A percentile compares a stretch with the other conserved stretches of the same genome.
phyloP scores from a whole-genome alignment of 2,113 vertebrate species.

The Hemichromis elongatus region DNA sequence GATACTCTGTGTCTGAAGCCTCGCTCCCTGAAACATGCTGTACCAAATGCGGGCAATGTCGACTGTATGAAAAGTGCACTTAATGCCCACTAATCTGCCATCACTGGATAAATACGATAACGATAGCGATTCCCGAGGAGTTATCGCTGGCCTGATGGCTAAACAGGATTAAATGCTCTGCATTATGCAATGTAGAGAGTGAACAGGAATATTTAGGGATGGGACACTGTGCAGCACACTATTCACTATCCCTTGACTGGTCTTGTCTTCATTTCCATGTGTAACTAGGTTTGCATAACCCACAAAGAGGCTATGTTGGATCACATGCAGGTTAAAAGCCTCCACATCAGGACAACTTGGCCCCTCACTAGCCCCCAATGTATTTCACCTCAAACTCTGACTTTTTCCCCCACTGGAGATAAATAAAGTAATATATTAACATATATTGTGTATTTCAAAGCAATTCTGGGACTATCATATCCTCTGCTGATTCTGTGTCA shows the following conservation, averaged over 20 bases:
- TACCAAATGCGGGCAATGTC: slow-evolving; percentile 26
- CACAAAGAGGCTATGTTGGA: slow-evolving; percentile 1
- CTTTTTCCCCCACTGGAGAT: slow-evolving; percentile 38
- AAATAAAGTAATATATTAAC: slow-evolving; percentile 45
- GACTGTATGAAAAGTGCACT: slow-evolving; percentile 58
- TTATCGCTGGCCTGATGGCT: slow-evolving; percentile 45
- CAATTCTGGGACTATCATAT: slow-evolving; percentile 17
- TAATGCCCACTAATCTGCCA: slow-evolving; percentile 65
- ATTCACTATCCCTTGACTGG: not conserved
- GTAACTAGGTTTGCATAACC: not conserved
- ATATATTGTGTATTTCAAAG: slow-evolving; percentile 57
- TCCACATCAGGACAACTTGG: slow-evolving; percentile 4
- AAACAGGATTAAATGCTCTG: slow-evolving; percentile 62
- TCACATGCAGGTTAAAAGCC: slow-evolving; percentile 26
- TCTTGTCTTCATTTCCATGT: not conserved
- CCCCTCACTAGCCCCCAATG: not conserved
- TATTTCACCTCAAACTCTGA: slow-evolving; percentile 13
- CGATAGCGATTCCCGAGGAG: slow-evolving; percentile 47
- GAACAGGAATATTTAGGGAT: slow-evolving; percentile 6
- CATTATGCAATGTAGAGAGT: slow-evolving; percentile 40
- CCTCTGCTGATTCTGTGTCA: slow-evolving; percentile 28
- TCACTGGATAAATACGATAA: slow-evolving; percentile 70
- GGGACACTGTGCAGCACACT: not conserved
- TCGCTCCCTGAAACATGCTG: slow-evolving; percentile 22
- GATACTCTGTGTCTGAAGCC: not conserved